A percentile compares a stretch with the other conserved stretches of the same genome.
These are phyloP conservation scores for Caenorhabditis japonica DNA, from an alignment of 2,888 invertebrate species.

Conservation along the genomic window DNA sequence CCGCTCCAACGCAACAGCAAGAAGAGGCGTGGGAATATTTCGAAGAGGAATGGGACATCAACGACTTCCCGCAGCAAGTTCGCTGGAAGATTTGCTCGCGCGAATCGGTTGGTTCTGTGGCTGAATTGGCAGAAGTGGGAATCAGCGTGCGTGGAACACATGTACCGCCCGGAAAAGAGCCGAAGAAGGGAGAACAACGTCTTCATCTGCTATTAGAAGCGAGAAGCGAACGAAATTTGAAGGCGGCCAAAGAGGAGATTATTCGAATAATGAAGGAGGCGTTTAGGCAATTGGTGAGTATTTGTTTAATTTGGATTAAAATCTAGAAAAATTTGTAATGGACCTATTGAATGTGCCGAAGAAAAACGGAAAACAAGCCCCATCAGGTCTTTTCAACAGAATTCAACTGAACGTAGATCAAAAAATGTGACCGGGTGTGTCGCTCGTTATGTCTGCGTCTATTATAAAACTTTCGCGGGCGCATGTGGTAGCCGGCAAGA, in stretches of 20 bases:
- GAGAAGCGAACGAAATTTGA: conserved; percentile 88
- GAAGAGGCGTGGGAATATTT: conserved; percentile 84
- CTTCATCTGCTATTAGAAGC: conserved; percentile 56
- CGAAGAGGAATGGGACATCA: conserved; percentile 98
- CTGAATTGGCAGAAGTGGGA: conserved; percentile 98
- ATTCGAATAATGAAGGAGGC: conserved; percentile 98
- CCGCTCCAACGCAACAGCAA: conserved; percentile 78
- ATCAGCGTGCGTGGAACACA: conserved; percentile 96
- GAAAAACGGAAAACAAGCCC: conserved; percentile 1
- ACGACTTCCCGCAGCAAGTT: conserved; percentile 99
- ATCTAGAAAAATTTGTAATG: not conserved
- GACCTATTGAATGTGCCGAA: not conserved
- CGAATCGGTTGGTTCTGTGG: conserved; percentile 96
- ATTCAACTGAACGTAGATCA: too few relatives aligned
- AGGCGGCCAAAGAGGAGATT: conserved; percentile 96
- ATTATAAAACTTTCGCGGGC: too few relatives aligned
- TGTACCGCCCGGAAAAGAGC: conserved; percentile 88
- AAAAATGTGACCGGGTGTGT: too few relatives aligned
- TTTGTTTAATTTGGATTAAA: conserved; percentile 2
- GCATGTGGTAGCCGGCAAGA: too few relatives aligned
- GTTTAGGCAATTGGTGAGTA: conserved; percentile 85
- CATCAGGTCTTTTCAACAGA: too few relatives aligned
- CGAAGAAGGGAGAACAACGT: conserved; percentile 50
- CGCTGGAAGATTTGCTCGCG: conserved; percentile 91
- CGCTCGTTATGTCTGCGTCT: too few relatives aligned